These are phyloP conservation scores for Panulirus ornatus DNA, from an alignment of 1,140 invertebrate genomes.

Conservation along the genomic window DNA sequence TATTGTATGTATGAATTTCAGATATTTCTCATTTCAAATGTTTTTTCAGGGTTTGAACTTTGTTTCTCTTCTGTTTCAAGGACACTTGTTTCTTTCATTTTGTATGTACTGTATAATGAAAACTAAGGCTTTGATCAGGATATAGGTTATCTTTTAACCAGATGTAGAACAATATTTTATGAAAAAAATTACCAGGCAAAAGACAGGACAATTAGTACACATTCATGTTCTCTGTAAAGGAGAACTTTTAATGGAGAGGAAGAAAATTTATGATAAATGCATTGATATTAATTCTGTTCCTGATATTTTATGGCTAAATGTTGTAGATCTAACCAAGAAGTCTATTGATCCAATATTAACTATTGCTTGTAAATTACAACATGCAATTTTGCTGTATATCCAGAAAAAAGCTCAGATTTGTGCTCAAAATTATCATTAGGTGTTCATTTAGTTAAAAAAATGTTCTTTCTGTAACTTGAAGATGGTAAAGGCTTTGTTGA, in stretches of 20 bases:
- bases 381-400: slow-evolving; percentile 41
- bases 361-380: slow-evolving; percentile 47
- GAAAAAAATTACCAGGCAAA: slow-evolving; percentile 18
- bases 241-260: slow-evolving; percentile 24
- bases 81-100: no score
- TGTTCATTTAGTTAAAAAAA: slow-evolving; percentile 30
- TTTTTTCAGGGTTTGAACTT: no score
- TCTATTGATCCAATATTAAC: slow-evolving; percentile 49
- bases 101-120: no score
- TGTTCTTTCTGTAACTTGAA: slow-evolving; percentile 40
- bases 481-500: slow-evolving; percentile 45
- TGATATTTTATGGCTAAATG: slow-evolving; percentile 65
- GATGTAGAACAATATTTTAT: no score
- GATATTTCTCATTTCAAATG: no score
- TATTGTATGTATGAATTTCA: no score
- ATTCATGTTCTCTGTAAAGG: not conserved
- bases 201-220: slow-evolving; percentile 17
- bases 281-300: slow-evolving; percentile 52
- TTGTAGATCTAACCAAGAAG: slow-evolving; percentile 49
- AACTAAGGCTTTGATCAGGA: no score
- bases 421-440: slow-evolving; percentile 35
- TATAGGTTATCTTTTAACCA: no score
- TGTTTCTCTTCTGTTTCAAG: no score
- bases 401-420: slow-evolving; percentile 27
- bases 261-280: slow-evolving; percentile 37